These are phyloP conservation scores for Campodea augens DNA, from an alignment of 1,140 invertebrate genomes.

Conservation along the genomic window DNA sequence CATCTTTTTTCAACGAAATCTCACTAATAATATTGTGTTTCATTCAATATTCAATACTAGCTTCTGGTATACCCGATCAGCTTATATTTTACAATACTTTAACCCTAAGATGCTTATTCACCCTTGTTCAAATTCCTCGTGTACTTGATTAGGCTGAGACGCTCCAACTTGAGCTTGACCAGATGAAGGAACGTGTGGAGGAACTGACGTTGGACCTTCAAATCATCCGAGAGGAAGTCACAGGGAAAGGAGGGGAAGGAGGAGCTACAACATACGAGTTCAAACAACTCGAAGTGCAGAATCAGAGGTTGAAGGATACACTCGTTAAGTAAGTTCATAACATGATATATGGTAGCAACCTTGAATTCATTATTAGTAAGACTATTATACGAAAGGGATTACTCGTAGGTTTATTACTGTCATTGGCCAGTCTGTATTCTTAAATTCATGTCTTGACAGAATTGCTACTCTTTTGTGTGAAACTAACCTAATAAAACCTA, in stretches of 20 bases:
- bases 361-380: background rate
- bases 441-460: too few species aligned
- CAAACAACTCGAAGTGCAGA: constrained; percentile 89
- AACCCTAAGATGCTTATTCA: too few species aligned
- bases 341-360: constrained; percentile 1
- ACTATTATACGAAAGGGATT: background rate
- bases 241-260: constrained; percentile 35
- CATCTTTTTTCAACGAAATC: too few species aligned
- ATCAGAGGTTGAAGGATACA: constrained; percentile 73
- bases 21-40: constrained; percentile 1
- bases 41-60: too few species aligned
- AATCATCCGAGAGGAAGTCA: constrained; percentile 74
- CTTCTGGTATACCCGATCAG: too few species aligned
- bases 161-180: constrained; percentile 72
- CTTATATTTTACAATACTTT: too few species aligned
- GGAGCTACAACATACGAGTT: constrained; percentile 56
- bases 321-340: constrained; percentile 42
- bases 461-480: too few species aligned
- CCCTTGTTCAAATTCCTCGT: background rate
- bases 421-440: too few species aligned
- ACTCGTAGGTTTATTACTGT: too few species aligned
- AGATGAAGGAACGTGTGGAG: constrained; percentile 73
- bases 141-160: constrained; percentile 56
- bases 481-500: too few species aligned
- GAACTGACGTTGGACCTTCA: constrained; percentile 83